These are phyloP conservation scores for Dicranocentrus wangi DNA, from an alignment of 2,888 invertebrate species.

Conservation along the genomic window DNA sequence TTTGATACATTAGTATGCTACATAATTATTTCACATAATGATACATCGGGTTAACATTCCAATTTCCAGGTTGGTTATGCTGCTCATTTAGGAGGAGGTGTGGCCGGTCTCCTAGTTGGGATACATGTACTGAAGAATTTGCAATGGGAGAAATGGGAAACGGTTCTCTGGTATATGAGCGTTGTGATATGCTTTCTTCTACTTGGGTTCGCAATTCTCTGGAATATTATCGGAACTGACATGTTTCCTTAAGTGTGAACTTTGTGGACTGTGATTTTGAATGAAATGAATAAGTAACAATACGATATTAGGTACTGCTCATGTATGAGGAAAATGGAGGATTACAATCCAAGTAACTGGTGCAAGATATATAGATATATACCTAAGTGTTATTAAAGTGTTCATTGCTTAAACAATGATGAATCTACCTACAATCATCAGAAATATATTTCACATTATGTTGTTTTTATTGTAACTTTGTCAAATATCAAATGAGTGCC, in stretches of 20 bases:
- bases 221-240: constrained; percentile 79
- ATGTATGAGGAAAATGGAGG: too few relatives aligned
- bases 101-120: constrained; percentile 89
- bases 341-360: too few relatives aligned
- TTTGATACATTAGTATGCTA: neutral
- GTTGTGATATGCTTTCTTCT: constrained; percentile 82
- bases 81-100: constrained; percentile 85
- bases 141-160: constrained; percentile 86
- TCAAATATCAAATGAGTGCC: too few relatives aligned
- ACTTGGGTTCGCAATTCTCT: constrained; percentile 83
- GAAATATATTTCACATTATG: too few relatives aligned
- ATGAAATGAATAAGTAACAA: too few relatives aligned
- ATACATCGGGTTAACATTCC: neutral
- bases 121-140: constrained; percentile 86
- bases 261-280: neutral
- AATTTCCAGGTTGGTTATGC: constrained; percentile 88
- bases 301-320: too few relatives aligned
- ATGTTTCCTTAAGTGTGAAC: constrained; percentile 41
- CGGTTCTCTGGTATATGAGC: constrained; percentile 86
- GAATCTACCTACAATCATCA: too few relatives aligned
- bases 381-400: too few relatives aligned
- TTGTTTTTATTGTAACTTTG: too few relatives aligned
- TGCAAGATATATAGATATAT: too few relatives aligned
- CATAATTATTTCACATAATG: neutral
- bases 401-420: too few relatives aligned